Percentiles rank a stretch among this genome's conserved stretches.
phyloP scores from a whole-genome alignment of 2,888 invertebrate species.

The Eupeodes latifasciatus region DNA sequence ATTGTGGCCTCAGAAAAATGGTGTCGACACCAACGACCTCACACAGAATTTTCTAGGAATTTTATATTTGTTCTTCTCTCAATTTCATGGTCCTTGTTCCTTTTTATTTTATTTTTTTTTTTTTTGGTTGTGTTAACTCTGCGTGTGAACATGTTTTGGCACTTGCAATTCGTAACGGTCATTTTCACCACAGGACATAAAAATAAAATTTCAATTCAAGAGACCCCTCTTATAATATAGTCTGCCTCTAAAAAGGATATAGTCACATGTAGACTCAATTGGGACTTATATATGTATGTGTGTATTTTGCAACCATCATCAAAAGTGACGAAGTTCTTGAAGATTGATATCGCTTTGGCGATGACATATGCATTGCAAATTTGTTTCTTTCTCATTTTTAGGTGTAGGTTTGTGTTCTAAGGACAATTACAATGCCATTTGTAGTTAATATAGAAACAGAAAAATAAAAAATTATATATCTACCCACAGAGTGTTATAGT shows the following conservation, averaged over 20 bases:
- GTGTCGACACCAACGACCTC: constrained; percentile 72
- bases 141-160: constrained; percentile 74
- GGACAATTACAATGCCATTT: constrained; percentile 75
- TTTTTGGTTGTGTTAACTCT: constrained; percentile 7
- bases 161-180: constrained; percentile 75
- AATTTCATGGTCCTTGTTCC: constrained; percentile 49
- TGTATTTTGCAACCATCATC: constrained; percentile 59
- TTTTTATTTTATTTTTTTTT: background rate
- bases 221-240: constrained; percentile 20
- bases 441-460: constrained; percentile 33
- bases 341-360: constrained; percentile 75
- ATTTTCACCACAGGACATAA: constrained; percentile 73
- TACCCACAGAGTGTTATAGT: background rate
- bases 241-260: background rate
- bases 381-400: constrained; percentile 25
- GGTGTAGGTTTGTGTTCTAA: constrained; percentile 46
- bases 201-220: constrained; percentile 68
- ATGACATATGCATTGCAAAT: constrained; percentile 73
- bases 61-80: constrained; percentile 17
- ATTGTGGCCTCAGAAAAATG: constrained; percentile 74
- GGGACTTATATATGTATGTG: constrained; percentile 45
- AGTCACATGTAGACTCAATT: background rate
- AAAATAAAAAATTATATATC: background rate
- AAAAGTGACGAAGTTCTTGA: constrained; percentile 73
- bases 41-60: constrained; percentile 56